Evolutionary conservation across 2,797 vertebrate species (phyloP).

Genomic region (Hypotaenidia okinawae): DNA sequence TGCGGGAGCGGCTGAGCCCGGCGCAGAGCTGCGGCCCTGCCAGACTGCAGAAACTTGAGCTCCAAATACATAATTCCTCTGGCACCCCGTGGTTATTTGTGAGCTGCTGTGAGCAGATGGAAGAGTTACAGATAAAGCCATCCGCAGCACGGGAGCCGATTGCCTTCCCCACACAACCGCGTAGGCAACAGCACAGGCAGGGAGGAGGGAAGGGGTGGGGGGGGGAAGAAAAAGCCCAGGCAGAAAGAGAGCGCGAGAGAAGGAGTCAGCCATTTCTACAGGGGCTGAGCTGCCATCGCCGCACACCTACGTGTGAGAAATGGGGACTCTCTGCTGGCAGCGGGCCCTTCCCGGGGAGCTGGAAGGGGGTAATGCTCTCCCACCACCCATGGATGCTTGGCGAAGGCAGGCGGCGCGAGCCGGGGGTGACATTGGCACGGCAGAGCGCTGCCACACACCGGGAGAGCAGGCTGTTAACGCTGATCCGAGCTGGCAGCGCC

Average conservation of each 20-base stretch:
- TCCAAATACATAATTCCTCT: constrained; percentile 67
- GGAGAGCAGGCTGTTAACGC: constrained; percentile 40
- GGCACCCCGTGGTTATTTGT: constrained; percentile 66
- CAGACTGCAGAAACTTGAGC: constrained; percentile 62
- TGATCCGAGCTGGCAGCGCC: constrained; percentile 66
- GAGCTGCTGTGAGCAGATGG: constrained; percentile 70
- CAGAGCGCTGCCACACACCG: constrained; percentile 37
- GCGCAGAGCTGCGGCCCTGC: constrained; percentile 47
- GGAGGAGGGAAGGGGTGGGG: neutral
- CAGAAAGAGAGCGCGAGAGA: neutral
- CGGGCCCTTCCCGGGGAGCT: neutral
- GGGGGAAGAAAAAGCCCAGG: neutral
- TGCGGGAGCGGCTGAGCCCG: constrained; percentile 22
- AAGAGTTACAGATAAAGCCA: constrained; percentile 69
- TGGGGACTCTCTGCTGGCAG: neutral
- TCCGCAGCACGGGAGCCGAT: constrained; percentile 56
- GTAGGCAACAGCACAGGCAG: constrained; percentile 55
- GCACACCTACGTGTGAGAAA: constrained; percentile 33
- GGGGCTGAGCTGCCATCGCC: constrained; percentile 57
- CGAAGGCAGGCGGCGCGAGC: neutral
- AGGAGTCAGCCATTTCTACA: constrained; percentile 63
- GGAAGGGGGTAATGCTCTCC: constrained; percentile 1
- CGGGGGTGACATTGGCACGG: constrained; percentile 51
- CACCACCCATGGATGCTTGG: constrained; percentile 16
- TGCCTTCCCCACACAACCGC: constrained; percentile 60